Conservation (phyloP, 2,888 invertebrate species). For the Polymixis lichenea region DNA sequence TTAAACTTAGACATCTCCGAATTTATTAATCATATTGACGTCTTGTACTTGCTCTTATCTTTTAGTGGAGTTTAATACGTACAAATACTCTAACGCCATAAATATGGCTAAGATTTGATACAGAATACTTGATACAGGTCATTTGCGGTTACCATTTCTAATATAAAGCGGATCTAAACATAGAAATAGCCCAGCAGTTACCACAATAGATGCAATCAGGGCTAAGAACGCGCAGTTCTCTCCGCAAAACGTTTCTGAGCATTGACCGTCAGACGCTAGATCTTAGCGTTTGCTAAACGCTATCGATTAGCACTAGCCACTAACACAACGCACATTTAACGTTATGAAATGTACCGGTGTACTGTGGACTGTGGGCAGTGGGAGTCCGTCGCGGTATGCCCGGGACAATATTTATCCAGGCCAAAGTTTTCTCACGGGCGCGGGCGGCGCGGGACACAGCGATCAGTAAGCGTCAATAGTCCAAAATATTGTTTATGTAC, state of each 20-base stretch:
- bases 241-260: constrained; percentile 22
- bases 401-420: constrained; percentile 83
- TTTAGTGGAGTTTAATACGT: neutral
- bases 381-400: constrained; percentile 68
- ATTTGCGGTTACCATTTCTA: constrained; percentile 45
- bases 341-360: constrained; percentile 65
- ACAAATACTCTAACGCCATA: constrained; percentile 14
- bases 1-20: constrained; percentile 24
- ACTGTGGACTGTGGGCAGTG: constrained; percentile 46
- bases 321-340: constrained; percentile 48
- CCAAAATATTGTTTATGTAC: constrained; percentile 78
- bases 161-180: constrained; percentile 54
- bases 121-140: constrained; percentile 20
- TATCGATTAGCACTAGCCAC: constrained; percentile 63
- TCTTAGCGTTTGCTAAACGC: constrained; percentile 61
- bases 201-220: constrained; percentile 46
- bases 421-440: constrained; percentile 83
- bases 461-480: constrained; percentile 85
- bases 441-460: constrained; percentile 72
- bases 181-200: constrained; percentile 51
- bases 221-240: constrained; percentile 36
- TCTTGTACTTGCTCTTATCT: neutral
- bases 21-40: constrained; percentile 12
- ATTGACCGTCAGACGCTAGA: constrained; percentile 36
- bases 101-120: constrained; percentile 23